Evolutionary conservation across 2,797 vertebrate genomes (phyloP).

Genomic region (Cottoperca gobio): DNA sequence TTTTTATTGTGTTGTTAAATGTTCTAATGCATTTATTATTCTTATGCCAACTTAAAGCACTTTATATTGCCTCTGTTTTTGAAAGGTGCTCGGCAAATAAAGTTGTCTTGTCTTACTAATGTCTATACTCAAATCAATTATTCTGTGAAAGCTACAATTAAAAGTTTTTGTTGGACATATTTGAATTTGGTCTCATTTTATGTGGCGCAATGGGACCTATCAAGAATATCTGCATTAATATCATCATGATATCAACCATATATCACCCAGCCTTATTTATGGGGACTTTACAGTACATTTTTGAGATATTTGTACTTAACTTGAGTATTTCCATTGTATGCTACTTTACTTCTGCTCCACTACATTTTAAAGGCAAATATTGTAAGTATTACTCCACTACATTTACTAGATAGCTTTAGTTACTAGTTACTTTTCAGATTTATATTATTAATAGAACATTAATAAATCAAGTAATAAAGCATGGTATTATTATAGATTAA

Average conservation of each 20-base stretch:
- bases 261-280: neutral
- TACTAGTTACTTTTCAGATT: no score
- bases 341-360: no score
- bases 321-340: no score
- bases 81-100: neutral
- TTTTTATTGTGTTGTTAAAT: neutral
- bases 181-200: no score
- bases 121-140: neutral
- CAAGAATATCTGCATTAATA: neutral
- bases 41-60: neutral
- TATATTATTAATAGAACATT: no score
- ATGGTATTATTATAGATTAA: no score
- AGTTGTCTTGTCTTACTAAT: neutral
- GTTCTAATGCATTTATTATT: neutral
- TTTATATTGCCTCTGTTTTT: neutral
- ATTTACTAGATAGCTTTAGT: no score
- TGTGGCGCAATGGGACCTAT: neutral
- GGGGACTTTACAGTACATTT: no score
- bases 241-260: neutral
- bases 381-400: no score
- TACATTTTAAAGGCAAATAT: no score
- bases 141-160: neutral
- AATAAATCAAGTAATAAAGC: no score
- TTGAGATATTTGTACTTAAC: no score
- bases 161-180: neutral